Evolutionary conservation across 1,140 invertebrate species (phyloP), one percentile per base, ranked within the genome.

Genomic region (Meloidogyne hapla): DNA sequence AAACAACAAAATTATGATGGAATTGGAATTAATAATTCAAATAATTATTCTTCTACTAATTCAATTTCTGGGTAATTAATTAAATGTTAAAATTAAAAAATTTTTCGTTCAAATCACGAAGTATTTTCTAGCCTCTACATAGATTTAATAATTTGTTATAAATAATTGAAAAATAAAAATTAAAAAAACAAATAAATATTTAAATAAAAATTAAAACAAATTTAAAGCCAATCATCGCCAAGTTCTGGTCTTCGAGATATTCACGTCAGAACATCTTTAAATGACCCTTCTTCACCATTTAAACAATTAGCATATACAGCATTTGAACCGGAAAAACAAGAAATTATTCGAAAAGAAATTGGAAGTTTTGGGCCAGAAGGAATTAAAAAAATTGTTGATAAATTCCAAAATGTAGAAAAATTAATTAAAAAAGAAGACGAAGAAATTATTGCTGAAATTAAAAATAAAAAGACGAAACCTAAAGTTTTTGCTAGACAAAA

Each of bases 271-370:
- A 73, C 71, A 28, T 64, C 71, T n/a, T 45, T 73, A n/a, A 73
- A 73, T 28, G 71, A 73, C 48, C 71, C 71, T 28, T 23, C 23
- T n/a, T 73, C 48, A 23, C 71, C 48, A 6, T 63, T 73, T 23
- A 73, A 73, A 61, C 71, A 61, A n/a, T 23, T 26, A 38, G 42
- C 71, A 1, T 73, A 73, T 64, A 73, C 48, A 21, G n/a, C 71
- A 13, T 73, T 73, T 73, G 71, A 73, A 33, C 71, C 71, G 1
- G 71, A 73, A 21, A 73, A 73, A 63, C 71, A 73, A 40, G 71
- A 64, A 64, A 61, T 56, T 42, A 73, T 73, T 26, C 71, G 71
- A 56, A 61, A 40, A 28, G 71, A 73, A 73, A 73, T 73, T 63
- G 56, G 56, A 33, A 63, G 56, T 21, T 63, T 38, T 23, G 71